Conservation (phyloP, 1,140 invertebrate genomes). For the Lysiphlebus fabarum region DNA sequence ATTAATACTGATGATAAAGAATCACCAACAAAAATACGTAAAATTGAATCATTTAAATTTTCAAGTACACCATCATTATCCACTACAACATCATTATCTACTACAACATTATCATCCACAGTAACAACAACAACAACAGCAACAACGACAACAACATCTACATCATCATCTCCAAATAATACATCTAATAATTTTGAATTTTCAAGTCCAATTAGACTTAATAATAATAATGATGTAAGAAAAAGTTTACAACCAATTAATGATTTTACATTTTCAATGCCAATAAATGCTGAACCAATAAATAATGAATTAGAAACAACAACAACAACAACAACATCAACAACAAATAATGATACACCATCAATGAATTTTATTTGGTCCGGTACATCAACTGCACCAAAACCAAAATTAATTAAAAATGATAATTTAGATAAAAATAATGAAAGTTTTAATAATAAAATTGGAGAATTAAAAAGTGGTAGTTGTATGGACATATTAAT, state of each 20-base stretch:
- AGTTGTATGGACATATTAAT: conserved; percentile 45
- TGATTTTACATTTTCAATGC: conserved; percentile 60
- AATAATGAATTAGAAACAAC: conserved; percentile 26
- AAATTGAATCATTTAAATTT: neutral
- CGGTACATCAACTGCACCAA: conserved; percentile 36
- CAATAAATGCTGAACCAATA: conserved; percentile 39
- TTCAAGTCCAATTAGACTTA: conserved; percentile 46
- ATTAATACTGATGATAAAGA: neutral
- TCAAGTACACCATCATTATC: no score
- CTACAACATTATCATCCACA: no score
- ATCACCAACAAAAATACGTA: conserved; percentile 8
- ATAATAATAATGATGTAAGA: conserved; percentile 20
- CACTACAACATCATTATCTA: no score
- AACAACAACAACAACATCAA: conserved; percentile 18
- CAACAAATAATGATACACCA: conserved; percentile 11
- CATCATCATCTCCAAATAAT: conserved; percentile 22
- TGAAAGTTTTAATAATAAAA: conserved; percentile 10
- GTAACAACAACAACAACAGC: no score
- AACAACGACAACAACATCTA: neutral
- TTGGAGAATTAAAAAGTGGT: conserved; percentile 37
- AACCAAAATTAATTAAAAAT: conserved; percentile 38
- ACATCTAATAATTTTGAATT: conserved; percentile 41
- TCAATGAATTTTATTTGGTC: conserved; percentile 43
- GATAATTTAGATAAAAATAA: conserved; percentile 22
- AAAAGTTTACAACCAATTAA: conserved; percentile 48